Evolutionary conservation across 2,113 vertebrate species (phyloP).

Genomic region (Terrapene triunguis): DNA sequence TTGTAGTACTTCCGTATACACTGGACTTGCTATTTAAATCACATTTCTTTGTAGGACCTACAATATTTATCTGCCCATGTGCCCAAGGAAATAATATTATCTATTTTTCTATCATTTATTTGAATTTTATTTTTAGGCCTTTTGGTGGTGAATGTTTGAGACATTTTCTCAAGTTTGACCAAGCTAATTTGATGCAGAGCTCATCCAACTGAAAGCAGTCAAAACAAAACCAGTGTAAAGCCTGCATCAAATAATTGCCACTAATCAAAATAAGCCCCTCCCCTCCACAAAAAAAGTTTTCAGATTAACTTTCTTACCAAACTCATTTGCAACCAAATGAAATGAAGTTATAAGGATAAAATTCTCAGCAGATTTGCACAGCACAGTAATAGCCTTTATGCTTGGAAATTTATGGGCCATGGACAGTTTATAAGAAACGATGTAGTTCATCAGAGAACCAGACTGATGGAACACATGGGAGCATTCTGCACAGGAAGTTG

Average conservation of each 20-base stretch:
- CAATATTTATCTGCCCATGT: not conserved
- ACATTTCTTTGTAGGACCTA: not conserved
- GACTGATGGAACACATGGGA: constrained; percentile 89
- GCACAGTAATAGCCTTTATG: constrained; percentile 89
- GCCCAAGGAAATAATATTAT: not conserved
- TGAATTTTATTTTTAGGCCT: not conserved
- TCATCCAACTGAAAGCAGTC: not conserved
- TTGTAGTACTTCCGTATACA: not conserved
- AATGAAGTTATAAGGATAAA: constrained; percentile 81
- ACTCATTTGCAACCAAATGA: constrained; percentile 76
- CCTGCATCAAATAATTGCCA: constrained; percentile 9
- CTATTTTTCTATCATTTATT: not conserved
- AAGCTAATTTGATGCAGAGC: constrained; percentile 9
- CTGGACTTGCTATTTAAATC: not conserved
- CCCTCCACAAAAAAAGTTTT: constrained; percentile 19
- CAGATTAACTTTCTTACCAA: constrained; percentile 64
- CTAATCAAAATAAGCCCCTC: constrained; percentile 28
- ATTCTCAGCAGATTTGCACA: constrained; percentile 85
- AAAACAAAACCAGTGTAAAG: constrained; percentile 49
- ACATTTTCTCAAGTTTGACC: not conserved
- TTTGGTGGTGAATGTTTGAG: not conserved
- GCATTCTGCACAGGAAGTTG: constrained; percentile 90
- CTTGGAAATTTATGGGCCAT: constrained; percentile 96
- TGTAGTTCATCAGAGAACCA: constrained; percentile 92
- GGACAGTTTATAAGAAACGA: constrained; percentile 95